Evolutionary conservation across 1,140 invertebrate genomes (phyloP).

Genomic region (Philopotamus ludificatus): DNA sequence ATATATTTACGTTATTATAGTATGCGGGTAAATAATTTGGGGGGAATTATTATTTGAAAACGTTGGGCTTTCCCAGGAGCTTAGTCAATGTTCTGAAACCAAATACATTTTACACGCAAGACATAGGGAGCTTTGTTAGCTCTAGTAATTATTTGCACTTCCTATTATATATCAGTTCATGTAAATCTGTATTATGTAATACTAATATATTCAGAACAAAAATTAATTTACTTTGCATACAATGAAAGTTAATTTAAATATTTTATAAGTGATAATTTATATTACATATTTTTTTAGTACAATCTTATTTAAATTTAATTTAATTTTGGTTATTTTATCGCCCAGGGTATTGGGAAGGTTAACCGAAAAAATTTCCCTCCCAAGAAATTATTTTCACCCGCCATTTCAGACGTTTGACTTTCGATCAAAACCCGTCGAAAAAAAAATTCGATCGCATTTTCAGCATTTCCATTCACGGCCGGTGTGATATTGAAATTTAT

Average conservation of each 20-base stretch:
- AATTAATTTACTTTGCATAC: neutral
- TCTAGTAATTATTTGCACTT: neutral
- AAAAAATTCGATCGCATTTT: slow-evolving; percentile 23
- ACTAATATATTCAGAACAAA: neutral
- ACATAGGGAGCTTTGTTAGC: neutral
- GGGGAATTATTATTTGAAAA: too few relatives aligned
- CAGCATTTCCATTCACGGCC: slow-evolving; percentile 21
- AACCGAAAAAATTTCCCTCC: neutral
- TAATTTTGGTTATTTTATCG: too few relatives aligned
- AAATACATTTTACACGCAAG: neutral
- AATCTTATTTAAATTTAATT: too few relatives aligned
- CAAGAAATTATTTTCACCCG: slow-evolving; percentile 8
- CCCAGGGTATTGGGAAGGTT: neutral
- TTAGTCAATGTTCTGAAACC: neutral
- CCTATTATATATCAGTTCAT: neutral
- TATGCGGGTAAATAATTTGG: too few relatives aligned
- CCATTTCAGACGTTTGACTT: slow-evolving; percentile 4
- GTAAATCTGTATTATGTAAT: neutral
- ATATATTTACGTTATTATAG: too few relatives aligned
- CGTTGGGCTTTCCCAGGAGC: neutral
- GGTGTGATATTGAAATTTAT: slow-evolving; percentile 38
- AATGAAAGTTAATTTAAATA: neutral
- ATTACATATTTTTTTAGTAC: too few relatives aligned
- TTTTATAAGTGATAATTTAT: neutral
- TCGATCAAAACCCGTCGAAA: slow-evolving; percentile 5